phyloP scores from a whole-genome alignment of 2,113 vertebrate species.

The Petaurus breviceps region DNA sequence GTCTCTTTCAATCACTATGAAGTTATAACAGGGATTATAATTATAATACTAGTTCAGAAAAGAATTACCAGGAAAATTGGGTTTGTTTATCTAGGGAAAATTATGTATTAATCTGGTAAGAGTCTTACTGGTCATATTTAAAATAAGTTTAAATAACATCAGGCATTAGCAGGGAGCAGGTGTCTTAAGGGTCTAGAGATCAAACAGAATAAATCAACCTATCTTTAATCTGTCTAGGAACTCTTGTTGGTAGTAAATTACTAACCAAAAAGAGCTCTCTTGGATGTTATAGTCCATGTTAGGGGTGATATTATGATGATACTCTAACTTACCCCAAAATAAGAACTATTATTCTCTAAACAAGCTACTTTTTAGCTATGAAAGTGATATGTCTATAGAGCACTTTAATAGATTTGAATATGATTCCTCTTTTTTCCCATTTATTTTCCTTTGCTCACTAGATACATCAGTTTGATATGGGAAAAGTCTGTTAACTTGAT shows the following conservation, averaged over 20 bases:
- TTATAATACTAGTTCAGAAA: neutral
- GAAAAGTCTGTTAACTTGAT: neutral
- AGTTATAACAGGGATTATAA: neutral
- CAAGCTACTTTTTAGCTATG: neutral
- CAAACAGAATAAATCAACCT: neutral
- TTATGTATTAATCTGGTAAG: neutral
- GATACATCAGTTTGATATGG: neutral
- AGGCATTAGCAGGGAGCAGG: neutral
- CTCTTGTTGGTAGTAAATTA: neutral
- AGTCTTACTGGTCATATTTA: neutral
- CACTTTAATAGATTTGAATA: neutral
- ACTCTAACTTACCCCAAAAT: neutral
- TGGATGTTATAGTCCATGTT: neutral
- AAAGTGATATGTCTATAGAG: neutral
- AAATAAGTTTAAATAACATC: neutral
- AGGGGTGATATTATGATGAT: neutral
- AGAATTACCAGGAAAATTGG: neutral
- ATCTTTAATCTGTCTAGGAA: neutral
- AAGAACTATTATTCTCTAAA: neutral
- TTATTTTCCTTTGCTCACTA: neutral
- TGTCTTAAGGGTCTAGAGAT: neutral
- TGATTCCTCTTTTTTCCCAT: neutral
- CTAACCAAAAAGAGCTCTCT: neutral
- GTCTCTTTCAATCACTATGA: neutral
- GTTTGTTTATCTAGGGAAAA: neutral